These are phyloP conservation scores for Argyrosomus regius DNA, from an alignment of 2,797 vertebrate genomes.

Conservation along the genomic window DNA sequence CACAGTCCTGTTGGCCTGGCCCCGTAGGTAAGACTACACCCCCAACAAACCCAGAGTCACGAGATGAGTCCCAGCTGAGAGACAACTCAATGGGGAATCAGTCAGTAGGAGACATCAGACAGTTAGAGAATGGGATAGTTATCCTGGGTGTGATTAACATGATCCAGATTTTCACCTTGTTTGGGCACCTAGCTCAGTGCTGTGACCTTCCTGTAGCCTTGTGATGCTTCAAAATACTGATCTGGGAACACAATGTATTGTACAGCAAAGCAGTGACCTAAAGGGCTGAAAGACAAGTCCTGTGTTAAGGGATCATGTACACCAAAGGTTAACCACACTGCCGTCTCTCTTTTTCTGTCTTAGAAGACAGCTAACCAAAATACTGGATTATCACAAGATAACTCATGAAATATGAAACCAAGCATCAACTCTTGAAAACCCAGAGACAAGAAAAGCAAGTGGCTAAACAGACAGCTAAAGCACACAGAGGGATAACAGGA, in stretches of 20 bases:
- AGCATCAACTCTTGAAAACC: slow-evolving; percentile 52
- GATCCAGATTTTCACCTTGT: slow-evolving; percentile 79
- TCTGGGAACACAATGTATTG: background rate
- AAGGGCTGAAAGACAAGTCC: background rate
- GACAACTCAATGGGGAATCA: slow-evolving; percentile 73
- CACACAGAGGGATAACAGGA: slow-evolving; percentile 53
- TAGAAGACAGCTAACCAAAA: slow-evolving; percentile 13
- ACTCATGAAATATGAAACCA: slow-evolving; percentile 71
- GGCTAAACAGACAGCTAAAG: slow-evolving; percentile 49
- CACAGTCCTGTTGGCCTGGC: slow-evolving; percentile 70
- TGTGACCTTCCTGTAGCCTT: slow-evolving; percentile 58
- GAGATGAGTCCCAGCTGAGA: slow-evolving; percentile 71
- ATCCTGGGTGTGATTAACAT: slow-evolving; percentile 77
- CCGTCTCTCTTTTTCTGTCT: background rate
- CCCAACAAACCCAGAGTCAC: slow-evolving; percentile 75
- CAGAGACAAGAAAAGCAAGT: slow-evolving; percentile 50
- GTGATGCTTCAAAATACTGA: slow-evolving; percentile 17
- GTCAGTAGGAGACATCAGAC: slow-evolving; percentile 67
- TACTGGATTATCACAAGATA: slow-evolving; percentile 28
- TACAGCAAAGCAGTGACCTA: background rate
- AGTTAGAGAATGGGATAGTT: slow-evolving; percentile 61
- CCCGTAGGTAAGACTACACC: slow-evolving; percentile 79
- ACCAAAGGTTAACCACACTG: background rate
- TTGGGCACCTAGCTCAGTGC: slow-evolving; percentile 46
- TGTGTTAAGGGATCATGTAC: background rate